phyloP scores from a whole-genome alignment of 2,797 vertebrate species.

The Bovichtus variegatus region DNA sequence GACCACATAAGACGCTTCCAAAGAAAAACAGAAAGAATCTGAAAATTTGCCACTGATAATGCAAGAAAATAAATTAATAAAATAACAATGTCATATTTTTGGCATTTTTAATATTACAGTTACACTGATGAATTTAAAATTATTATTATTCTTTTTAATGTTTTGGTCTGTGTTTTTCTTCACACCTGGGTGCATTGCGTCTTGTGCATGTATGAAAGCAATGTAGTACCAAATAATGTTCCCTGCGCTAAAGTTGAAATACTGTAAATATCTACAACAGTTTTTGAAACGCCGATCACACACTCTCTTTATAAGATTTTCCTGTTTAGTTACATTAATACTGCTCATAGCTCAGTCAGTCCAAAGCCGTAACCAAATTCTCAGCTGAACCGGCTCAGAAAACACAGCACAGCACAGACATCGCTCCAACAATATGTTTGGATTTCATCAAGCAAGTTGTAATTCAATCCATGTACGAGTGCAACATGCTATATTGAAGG shows the following conservation, averaged over 20 bases:
- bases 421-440: background rate
- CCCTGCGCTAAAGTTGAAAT: too few relatives aligned
- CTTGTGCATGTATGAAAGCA: background rate
- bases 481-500: background rate
- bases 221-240: background rate
- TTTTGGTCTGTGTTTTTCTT: too few relatives aligned
- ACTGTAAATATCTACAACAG: too few relatives aligned
- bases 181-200: background rate
- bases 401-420: background rate
- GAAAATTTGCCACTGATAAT: background rate
- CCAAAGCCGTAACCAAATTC: background rate
- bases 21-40: background rate
- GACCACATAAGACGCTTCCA: background rate
- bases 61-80: background rate
- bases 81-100: too few relatives aligned
- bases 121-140: too few relatives aligned
- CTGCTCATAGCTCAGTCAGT: background rate
- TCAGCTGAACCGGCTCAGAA: background rate
- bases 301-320: too few relatives aligned
- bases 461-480: background rate
- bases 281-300: too few relatives aligned
- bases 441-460: constrained; percentile 10
- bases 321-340: background rate
- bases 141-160: too few relatives aligned
- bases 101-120: too few relatives aligned